phyloP scores from a whole-genome alignment of 1,140 invertebrate species.

The Pachyrhynchus sulphureomaculatus region DNA sequence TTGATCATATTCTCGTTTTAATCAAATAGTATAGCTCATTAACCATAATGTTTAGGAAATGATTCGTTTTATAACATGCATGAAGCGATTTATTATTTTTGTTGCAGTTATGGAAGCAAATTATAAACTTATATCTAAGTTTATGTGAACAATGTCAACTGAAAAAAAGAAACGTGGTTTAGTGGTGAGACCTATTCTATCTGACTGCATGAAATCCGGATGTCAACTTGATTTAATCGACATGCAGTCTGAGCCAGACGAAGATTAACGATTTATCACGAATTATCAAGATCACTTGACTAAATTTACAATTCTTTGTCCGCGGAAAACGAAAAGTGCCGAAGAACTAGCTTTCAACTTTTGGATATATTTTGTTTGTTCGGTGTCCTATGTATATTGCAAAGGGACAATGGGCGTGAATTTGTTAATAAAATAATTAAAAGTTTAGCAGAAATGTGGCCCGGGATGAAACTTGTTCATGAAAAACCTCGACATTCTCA shows the following conservation, averaged over 20 bases:
- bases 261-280: slow-evolving; percentile 50
- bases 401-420: slow-evolving; percentile 49
- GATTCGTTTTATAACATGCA: too few species aligned
- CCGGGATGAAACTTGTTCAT: neutral
- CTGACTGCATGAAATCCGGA: slow-evolving; percentile 10
- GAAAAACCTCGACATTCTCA: neutral
- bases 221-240: slow-evolving; percentile 55
- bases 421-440: slow-evolving; percentile 44
- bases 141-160: too few species aligned
- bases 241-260: slow-evolving; percentile 51
- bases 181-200: too few species aligned
- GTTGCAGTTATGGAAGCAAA: too few species aligned
- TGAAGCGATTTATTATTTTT: too few species aligned
- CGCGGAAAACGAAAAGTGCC: slow-evolving; percentile 45
- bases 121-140: too few species aligned
- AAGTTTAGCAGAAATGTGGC: slow-evolving; percentile 11
- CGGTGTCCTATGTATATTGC: slow-evolving; percentile 48
- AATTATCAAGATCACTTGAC: slow-evolving; percentile 54
- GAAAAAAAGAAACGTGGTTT: too few species aligned
- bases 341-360: slow-evolving; percentile 41
- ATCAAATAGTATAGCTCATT: too few species aligned
- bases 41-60: too few species aligned
- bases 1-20: too few species aligned
- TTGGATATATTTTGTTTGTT: slow-evolving; percentile 46
- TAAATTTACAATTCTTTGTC: slow-evolving; percentile 46